Evolutionary conservation across 2,113 vertebrate species (phyloP).

Genomic region (Oenanthe melanoleuca): DNA sequence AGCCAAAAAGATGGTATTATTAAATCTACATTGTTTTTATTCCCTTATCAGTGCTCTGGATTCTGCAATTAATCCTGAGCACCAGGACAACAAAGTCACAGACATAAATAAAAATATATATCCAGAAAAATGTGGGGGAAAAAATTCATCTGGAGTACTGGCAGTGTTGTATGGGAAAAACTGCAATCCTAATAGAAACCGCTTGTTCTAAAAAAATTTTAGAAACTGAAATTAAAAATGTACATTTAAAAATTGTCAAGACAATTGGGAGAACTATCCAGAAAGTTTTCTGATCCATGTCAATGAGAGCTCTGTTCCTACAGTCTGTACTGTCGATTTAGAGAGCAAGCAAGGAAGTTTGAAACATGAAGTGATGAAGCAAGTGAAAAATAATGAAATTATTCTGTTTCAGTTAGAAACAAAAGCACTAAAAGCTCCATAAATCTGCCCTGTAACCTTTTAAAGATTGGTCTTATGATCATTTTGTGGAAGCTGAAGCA

Average conservation of each 20-base stretch:
- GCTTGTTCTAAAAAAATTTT: not conserved
- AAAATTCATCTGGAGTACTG: not conserved
- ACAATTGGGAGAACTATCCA: not conserved
- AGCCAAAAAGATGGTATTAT: not conserved
- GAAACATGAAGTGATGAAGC: not conserved
- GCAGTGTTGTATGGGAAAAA: not conserved
- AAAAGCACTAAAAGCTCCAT: not conserved
- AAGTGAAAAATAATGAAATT: not conserved
- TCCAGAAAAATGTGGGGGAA: not conserved
- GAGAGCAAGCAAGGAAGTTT: not conserved
- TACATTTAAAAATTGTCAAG: not conserved
- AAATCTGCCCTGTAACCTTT: slow-evolving; percentile 18
- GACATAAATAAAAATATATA: not conserved
- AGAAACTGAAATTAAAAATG: not conserved
- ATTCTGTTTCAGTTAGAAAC: not conserved
- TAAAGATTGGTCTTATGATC: not conserved
- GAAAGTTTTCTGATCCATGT: not conserved
- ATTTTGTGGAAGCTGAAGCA: not conserved
- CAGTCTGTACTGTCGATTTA: not conserved
- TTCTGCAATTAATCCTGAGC: not conserved
- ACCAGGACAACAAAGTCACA: not conserved
- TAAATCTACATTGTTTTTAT: not conserved
- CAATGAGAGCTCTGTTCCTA: not conserved
- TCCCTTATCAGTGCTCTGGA: not conserved
- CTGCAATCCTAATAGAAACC: not conserved